Conservation (phyloP, 2,113 vertebrate species). For the Hyperopisus bebe region DNA sequence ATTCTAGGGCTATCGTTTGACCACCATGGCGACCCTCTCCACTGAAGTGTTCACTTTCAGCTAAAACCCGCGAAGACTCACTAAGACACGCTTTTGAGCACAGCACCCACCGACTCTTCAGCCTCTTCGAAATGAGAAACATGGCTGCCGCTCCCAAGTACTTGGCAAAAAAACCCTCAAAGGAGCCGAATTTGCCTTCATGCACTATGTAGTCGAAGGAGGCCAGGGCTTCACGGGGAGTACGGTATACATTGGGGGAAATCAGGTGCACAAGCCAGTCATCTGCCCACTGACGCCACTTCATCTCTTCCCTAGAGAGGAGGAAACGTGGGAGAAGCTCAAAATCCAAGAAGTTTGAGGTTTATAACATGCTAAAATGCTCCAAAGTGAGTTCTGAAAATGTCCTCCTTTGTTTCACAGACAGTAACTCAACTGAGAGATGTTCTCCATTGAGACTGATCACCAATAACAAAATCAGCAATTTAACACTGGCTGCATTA, state of each 20-base stretch:
- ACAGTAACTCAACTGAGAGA: neutral
- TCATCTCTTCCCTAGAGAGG: conserved; percentile 81
- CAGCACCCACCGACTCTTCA: conserved; percentile 73
- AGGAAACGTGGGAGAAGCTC: neutral
- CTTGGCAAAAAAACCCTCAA: conserved; percentile 87
- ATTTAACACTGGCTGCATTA: neutral
- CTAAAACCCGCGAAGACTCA: neutral
- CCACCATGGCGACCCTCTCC: neutral
- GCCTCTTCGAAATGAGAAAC: conserved; percentile 83
- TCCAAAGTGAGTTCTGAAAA: neutral
- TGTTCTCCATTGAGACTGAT: neutral
- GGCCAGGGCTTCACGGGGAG: conserved; percentile 74
- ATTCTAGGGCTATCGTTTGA: neutral
- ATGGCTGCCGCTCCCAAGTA: conserved; percentile 86
- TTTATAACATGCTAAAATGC: neutral
- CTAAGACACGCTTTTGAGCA: neutral
- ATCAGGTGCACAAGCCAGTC: conserved; percentile 95
- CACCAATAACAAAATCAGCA: neutral
- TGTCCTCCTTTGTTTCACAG: neutral
- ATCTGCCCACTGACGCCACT: conserved; percentile 91
- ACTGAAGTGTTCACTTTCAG: neutral
- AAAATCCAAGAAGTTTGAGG: neutral
- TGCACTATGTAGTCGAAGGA: conserved; percentile 96
- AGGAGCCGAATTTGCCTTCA: conserved; percentile 80
- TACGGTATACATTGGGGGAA: conserved; percentile 94